Evolutionary conservation across 2,113 vertebrate species (phyloP), one percentile per base, ranked within the genome.

Genomic region (Steatornis caripensis): DNA sequence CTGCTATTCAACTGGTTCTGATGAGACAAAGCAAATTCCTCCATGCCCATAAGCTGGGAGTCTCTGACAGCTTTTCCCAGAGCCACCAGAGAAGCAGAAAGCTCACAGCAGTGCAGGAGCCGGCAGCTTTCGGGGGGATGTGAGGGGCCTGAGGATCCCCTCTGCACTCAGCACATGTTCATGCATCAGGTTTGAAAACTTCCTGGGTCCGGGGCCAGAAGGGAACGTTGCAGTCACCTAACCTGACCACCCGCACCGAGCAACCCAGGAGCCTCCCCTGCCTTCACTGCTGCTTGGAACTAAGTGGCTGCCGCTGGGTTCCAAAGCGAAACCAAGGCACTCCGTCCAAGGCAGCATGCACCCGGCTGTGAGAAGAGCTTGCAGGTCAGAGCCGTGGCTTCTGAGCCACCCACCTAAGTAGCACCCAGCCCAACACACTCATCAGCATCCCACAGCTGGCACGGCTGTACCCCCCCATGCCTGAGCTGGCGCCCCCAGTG

Each of bases 341-440:
- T 1, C 5, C 2, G 0, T 26, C 36, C 61, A 23, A 8, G 61
- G 36, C 2, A 3, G 12, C 1, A 2, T 6, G 23, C 13, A 26
- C 32, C 7, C 0, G 0, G 51, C 57, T 5, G 0, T 5, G 49
- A 61, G 24, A 64, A 57, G 39, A 1, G 0, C 71, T 36, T 15
- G 3, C 46, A 22, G 62, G 53, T 17, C 18, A 20, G n/a, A 83
- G 43, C 32, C 0, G 1, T 8, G 21, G 23, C 26, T 76, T 24
- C 6, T 1, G 5, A 64, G 54, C 43, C 7, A 4, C 34, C 49
- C 71, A 62, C 9, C 7, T 43, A 15, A n/a, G n/a, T 2, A 24
- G 26, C 4, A 1, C 49, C 32, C 62, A 80, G 71, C 34, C 41
- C 74, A 51, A 23, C 69, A 22, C 5, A 8, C 26, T 60, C 64